Percentiles rank a stretch among this genome's conserved stretches.
Evolutionary conservation across 2,888 invertebrate species (phyloP).

Genomic region (Microctonus hyperodae): DNA sequence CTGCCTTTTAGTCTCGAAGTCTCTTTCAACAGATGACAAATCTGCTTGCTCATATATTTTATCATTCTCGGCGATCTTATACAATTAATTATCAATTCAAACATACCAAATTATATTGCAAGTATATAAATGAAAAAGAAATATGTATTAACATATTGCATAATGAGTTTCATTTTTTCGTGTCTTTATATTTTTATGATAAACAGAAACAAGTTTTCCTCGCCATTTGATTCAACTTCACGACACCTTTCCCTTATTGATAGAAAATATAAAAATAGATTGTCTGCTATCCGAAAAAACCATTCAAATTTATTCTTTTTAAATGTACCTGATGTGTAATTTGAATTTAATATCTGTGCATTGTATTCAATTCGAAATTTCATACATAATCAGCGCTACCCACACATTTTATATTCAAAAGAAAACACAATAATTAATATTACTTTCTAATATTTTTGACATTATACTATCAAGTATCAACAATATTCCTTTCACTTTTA

Average conservation of each 20-base stretch:
- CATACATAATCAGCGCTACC: too few relatives aligned
- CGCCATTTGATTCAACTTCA: conserved; percentile 74
- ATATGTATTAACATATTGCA: not conserved
- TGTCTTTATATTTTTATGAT: too few relatives aligned
- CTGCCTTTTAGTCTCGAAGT: conserved; percentile 74
- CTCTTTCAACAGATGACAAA: conserved; percentile 68
- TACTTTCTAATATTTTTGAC: not conserved
- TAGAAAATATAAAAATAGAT: conserved; percentile 75
- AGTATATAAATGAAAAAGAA: not conserved
- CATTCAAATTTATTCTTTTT: not conserved
- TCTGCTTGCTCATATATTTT: conserved; percentile 71
- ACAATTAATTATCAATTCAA: not conserved
- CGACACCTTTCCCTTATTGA: conserved; percentile 66
- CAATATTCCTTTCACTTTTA: conserved; percentile 45
- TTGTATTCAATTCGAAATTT: too few relatives aligned
- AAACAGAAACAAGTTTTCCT: conserved; percentile 84
- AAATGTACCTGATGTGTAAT: too few relatives aligned
- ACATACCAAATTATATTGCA: not conserved
- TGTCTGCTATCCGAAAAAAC: conserved; percentile 64
- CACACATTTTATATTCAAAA: conserved; percentile 67
- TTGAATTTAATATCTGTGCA: too few relatives aligned
- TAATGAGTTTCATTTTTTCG: too few relatives aligned
- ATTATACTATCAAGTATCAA: not conserved
- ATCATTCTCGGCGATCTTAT: conserved; percentile 64
- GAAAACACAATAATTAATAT: too few relatives aligned